Evolutionary conservation across 2,888 invertebrate genomes (phyloP), one percentile per base, ranked within the genome.

Genomic region (Cosmopolites sordidus): DNA sequence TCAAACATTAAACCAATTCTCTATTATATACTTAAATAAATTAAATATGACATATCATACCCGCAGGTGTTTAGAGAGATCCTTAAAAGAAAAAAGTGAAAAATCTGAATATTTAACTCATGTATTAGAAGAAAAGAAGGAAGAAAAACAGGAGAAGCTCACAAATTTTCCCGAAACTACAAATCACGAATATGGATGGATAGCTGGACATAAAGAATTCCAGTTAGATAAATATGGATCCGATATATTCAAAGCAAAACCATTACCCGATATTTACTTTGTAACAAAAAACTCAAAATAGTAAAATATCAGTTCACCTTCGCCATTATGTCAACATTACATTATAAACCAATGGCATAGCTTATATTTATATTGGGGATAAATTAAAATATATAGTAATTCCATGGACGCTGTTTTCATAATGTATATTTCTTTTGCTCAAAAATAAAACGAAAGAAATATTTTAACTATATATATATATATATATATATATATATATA

Each of bases 111-210:
- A 51, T 27, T 16, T 51, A 12, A 29, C 48, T 2, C 16, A 44
- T 11, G 40, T 51, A 6, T 5, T 47, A 9, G 50, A 48, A 29
- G 49, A 56, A 5, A 45, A 39, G 14, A 43, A 43, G 29, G 45
- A 48, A 33, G 45, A 48, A 33, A 48, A 52, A 15, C 16, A 16
- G 1, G 29, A 49, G 30, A 48, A 56, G 33, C 16, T 52, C 5
- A 18, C 16, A 1, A 22, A 55, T 16, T 56, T 52, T 44, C 55
- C 58, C 14, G 39, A 58, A 18, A 49, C 52, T 4, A 56, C 51
- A 15, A 58, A 56, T 17, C 52, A 56, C 42, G 55, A 46, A 18
- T 58, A 58, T 27, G 58, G 54, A 5, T 58, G 51, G 58, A 16
- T 54, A 3, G 51, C 47, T 6, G 37, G 11, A 17, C 51, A 54